phyloP scores from a whole-genome alignment of 1,140 invertebrate species.

The Agrypnia vestita region DNA sequence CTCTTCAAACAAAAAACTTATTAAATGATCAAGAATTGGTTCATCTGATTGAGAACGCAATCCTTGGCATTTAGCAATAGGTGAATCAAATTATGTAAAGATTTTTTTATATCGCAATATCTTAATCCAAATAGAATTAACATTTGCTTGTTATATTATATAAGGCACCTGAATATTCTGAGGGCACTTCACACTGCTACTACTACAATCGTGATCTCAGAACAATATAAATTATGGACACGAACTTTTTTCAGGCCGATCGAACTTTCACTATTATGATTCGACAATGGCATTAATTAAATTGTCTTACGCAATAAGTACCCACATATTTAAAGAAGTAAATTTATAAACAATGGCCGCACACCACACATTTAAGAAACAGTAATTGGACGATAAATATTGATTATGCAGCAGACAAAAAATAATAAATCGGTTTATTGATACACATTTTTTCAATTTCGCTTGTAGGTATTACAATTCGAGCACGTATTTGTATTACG shows the following conservation, averaged over 20 bases:
- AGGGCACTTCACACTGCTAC: constrained; percentile 14
- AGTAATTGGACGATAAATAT: constrained; percentile 12
- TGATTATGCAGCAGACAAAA: neutral
- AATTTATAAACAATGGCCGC: constrained; percentile 17
- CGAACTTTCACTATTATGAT: constrained; percentile 58
- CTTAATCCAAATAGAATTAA: constrained; percentile 20
- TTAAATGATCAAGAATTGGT: neutral
- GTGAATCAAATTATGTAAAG: constrained; percentile 20
- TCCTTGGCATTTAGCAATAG: constrained; percentile 16
- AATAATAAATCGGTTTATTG: neutral
- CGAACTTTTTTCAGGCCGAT: constrained; percentile 45
- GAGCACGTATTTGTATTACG: too few species aligned
- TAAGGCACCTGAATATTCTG: constrained; percentile 18
- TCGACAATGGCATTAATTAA: constrained; percentile 59
- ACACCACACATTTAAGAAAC: neutral
- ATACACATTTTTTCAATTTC: too few species aligned
- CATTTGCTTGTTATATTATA: constrained; percentile 30
- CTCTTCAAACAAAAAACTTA: neutral
- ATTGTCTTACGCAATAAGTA: constrained; percentile 45
- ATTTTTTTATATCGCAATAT: neutral
- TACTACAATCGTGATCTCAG: constrained; percentile 49
- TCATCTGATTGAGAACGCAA: neutral
- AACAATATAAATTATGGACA: constrained; percentile 55
- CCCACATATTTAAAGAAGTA: neutral
- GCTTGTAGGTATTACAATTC: too few species aligned